These are phyloP conservation scores for Eupithecia subumbrata DNA, from an alignment of 2,888 invertebrate genomes.

Conservation along the genomic window DNA sequence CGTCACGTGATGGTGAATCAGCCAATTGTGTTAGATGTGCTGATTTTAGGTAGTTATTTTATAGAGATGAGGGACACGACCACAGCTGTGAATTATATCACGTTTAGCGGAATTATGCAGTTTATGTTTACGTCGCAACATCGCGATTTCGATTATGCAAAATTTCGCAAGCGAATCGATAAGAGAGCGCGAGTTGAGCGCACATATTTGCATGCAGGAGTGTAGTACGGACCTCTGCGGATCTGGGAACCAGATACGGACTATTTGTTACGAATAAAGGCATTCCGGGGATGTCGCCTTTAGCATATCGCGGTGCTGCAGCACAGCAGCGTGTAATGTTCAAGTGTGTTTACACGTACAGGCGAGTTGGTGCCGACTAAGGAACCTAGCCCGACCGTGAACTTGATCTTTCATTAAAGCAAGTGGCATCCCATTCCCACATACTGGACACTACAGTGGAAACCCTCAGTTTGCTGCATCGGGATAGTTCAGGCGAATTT, in stretches of 20 bases:
- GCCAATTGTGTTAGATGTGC: conserved; percentile 15
- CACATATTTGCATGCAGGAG: conserved; percentile 47
- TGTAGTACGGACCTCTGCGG: conserved; percentile 32
- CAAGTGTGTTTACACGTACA: conserved; percentile 5
- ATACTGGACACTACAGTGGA: background rate
- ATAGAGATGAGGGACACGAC: conserved; percentile 10
- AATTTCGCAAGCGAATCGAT: conserved; percentile 50
- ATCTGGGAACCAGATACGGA: conserved; percentile 43
- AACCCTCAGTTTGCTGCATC: background rate
- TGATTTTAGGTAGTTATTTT: conserved; percentile 31
- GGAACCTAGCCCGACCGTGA: background rate
- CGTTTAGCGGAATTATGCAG: conserved; percentile 52
- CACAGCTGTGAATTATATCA: conserved; percentile 47
- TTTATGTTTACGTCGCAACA: conserved; percentile 50
- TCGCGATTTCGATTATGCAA: conserved; percentile 48
- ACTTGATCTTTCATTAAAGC: conserved; percentile 2
- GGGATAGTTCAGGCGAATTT: background rate
- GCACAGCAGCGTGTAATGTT: conserved; percentile 16
- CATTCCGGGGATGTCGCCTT: conserved; percentile 51
- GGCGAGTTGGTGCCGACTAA: background rate
- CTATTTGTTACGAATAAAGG: conserved; percentile 50
- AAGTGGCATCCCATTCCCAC: background rate
- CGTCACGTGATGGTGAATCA: conserved; percentile 23
- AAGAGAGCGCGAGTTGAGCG: conserved; percentile 40
- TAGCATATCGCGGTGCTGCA: conserved; percentile 26